A percentile compares a stretch with the other conserved stretches of the same genome.
Conservation (phyloP, 2,113 vertebrate genomes). For the Phainopepla nitens region DNA sequence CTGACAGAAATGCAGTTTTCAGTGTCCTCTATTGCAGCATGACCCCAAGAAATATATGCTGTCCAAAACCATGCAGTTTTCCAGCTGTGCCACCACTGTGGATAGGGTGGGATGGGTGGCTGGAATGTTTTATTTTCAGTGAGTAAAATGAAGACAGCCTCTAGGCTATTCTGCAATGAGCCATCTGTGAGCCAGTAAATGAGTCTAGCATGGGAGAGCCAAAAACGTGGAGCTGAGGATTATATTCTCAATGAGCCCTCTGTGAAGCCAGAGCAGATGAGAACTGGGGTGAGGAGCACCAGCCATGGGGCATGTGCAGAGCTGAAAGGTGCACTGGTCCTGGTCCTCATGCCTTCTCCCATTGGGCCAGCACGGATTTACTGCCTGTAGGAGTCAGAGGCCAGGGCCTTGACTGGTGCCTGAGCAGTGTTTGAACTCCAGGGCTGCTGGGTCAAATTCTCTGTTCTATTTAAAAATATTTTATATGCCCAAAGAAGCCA, state of each 20-base stretch:
- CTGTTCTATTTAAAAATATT: neutral
- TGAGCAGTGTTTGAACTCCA: neutral
- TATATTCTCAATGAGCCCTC: neutral
- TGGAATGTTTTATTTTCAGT: neutral
- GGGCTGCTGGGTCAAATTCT: neutral
- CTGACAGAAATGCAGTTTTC: neutral
- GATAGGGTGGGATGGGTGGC: too few species aligned
- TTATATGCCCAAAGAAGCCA: neutral
- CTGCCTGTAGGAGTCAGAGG: neutral
- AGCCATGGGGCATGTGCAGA: accelerated
- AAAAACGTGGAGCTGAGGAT: neutral
- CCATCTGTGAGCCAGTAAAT: neutral
- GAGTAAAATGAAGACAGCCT: neutral
- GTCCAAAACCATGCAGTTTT: neutral
- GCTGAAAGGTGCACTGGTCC: neutral
- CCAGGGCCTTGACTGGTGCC: too few species aligned
- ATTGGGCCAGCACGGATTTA: neutral
- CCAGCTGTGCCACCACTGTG: accelerated
- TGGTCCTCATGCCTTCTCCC: accelerated
- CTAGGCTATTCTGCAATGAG: neutral
- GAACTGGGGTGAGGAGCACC: neutral
- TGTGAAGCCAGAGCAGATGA: neutral
- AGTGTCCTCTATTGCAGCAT: neutral
- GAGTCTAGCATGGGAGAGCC: neutral
- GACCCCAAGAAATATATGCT: neutral